Conservation (phyloP, 2,797 vertebrate genomes). For the Pangasius larnaudii region DNA sequence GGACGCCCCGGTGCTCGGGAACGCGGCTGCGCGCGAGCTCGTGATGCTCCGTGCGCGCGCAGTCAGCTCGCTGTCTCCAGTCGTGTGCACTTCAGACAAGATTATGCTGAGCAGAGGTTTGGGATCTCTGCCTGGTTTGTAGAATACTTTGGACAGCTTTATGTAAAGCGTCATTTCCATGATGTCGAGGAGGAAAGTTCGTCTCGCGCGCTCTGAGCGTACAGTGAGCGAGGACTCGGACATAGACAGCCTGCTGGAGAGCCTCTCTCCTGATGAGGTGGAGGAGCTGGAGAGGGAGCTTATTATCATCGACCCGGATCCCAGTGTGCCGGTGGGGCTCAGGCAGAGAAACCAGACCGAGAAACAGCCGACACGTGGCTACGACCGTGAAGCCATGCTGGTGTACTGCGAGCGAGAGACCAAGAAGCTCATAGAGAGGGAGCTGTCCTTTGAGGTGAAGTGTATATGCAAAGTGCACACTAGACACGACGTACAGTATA, state of each 20-base stretch:
- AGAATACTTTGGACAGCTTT: not conserved
- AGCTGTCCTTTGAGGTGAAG: constrained; percentile 79
- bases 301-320: constrained; percentile 78
- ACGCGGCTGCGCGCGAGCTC: not conserved
- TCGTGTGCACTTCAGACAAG: not conserved
- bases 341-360: constrained; percentile 75
- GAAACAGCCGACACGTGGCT: constrained; percentile 65
- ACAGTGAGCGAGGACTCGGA: constrained; percentile 75
- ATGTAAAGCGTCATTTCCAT: constrained; percentile 18
- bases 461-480: not conserved
- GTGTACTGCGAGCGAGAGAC: constrained; percentile 76
- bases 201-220: constrained; percentile 3
- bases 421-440: constrained; percentile 76
- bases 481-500: not conserved
- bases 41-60: not conserved
- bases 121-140: not conserved
- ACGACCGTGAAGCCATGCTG: constrained; percentile 75
- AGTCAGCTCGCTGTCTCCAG: not conserved
- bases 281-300: constrained; percentile 83
- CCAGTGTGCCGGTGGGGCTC: constrained; percentile 72
- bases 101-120: not conserved
- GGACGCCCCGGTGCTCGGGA: not conserved
- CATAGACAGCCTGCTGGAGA: constrained; percentile 81
- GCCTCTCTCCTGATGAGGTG: constrained; percentile 85
- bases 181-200: constrained; percentile 74